Evolutionary conservation across 2,888 invertebrate genomes (phyloP), one percentile per base, ranked within the genome.

Genomic region (Griposia aprilina): DNA sequence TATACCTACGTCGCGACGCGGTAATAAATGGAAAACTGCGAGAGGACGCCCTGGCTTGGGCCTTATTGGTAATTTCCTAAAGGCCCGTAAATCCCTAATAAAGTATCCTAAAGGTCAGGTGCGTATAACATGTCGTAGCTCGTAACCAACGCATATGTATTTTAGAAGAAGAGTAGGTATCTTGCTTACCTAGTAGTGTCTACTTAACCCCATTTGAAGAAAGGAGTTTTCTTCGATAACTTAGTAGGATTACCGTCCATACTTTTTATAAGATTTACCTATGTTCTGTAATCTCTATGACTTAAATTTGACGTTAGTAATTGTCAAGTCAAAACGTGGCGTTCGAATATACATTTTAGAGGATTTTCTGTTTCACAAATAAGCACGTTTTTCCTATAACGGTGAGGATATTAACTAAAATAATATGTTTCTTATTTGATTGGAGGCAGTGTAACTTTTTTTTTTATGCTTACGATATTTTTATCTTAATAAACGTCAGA

Each of bases 61-160:
- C 81, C 81, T 85, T 65, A 68, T 68, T 68, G 41, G 59, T 60
- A 45, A 67, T 80, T 59, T 60, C 23, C 41, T 76, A 71, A 68
- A 81, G 76, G 71, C 20, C 67, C 67, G 50, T 72, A 84, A 73
- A 80, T 74, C 80, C 69, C 30, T 66, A 74, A 59, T 65, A 69
- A 71, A 59, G 65, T 69, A 69, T 68, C 84, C n/a, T 55, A 69
- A 62, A 70, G 80, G 82, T 75, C 70, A 75, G 52, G 36, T 50
- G 48, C n/a, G 41, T 66, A 66, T 83, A 60, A 83, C 20, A 57
- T 69, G 66, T 26, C 48, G 60, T 0, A 52, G 50, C 36, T 45
- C 48, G 30, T 7, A 59, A 50, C 57, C 50, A 13, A 57, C 36
- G 50, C 41, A 41, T 41, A 59, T 45, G 17, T 45, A 15, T 10